A percentile compares a stretch with the other conserved stretches of the same genome.
These are phyloP conservation scores for Paratilapia polleni DNA, from an alignment of 2,113 vertebrate species.

Conservation along the genomic window DNA sequence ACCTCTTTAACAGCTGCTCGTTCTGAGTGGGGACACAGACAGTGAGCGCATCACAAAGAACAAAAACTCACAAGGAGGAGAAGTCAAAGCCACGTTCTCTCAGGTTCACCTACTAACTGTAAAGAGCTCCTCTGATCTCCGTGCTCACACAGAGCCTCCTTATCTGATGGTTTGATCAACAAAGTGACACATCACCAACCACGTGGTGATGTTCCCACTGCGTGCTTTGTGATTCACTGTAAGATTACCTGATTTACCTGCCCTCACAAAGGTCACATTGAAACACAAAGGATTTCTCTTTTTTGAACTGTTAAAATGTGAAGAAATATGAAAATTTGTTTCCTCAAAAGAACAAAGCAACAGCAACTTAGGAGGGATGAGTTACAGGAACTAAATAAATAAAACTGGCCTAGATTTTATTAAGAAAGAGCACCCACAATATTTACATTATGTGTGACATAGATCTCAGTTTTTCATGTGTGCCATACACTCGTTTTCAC, in stretches of 20 bases:
- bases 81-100: neutral
- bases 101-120: neutral
- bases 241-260: neutral
- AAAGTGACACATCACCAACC: neutral
- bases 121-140: neutral
- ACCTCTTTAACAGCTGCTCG: neutral
- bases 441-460: neutral
- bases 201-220: neutral
- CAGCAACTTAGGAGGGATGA: neutral
- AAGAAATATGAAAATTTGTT: neutral
- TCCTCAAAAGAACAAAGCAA: neutral
- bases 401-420: neutral
- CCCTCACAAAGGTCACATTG: neutral
- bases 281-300: neutral
- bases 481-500: neutral
- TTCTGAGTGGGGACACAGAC: neutral
- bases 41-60: neutral
- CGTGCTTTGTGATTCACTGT: too few relatives aligned
- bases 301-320: neutral
- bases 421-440: neutral
- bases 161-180: constrained; percentile 14
- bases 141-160: neutral
- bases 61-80: neutral
- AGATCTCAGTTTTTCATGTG: accelerated
- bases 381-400: neutral